Percentiles rank a stretch among this genome's conserved stretches.
phyloP scores from a whole-genome alignment of 2,797 vertebrate genomes.

The Chiloscyllium punctatum region DNA sequence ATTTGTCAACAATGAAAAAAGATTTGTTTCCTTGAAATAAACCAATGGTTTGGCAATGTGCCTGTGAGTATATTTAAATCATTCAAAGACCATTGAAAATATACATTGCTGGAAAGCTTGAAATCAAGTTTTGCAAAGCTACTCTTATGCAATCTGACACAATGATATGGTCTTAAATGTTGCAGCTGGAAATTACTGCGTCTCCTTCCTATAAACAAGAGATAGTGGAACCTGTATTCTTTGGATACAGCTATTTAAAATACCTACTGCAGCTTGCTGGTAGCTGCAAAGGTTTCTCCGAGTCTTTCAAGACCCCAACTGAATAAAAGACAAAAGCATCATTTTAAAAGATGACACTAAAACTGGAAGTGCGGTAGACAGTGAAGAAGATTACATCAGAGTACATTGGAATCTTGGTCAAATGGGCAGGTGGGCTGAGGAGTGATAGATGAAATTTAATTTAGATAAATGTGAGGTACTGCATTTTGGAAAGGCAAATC shows the following conservation, averaged over 20 bases:
- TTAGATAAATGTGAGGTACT: too few species aligned
- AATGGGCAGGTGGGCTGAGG: too few species aligned
- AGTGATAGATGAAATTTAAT: too few species aligned
- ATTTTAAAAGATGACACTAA: neutral
- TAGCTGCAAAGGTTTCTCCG: neutral
- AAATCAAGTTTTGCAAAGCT: neutral
- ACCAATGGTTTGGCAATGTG: neutral
- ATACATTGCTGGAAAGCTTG: neutral
- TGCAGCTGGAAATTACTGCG: neutral
- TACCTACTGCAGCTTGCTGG: neutral
- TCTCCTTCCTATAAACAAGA: too few species aligned
- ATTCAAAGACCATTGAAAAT: neutral
- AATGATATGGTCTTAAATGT: neutral
- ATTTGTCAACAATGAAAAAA: neutral
- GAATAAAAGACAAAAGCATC: neutral
- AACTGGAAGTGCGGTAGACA: too few species aligned
- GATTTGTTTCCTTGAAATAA: neutral
- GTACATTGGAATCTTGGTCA: too few species aligned
- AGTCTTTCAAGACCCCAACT: neutral
- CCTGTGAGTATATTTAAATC: slow-evolving; percentile 4
- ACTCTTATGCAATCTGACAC: neutral
- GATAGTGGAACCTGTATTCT: neutral
- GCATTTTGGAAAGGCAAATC: too few species aligned
- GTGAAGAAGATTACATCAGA: too few species aligned
- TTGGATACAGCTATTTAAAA: neutral